Base-by-base conservation (phyloP, 2,888 invertebrate genomes). In the Carcina quercana region DNA sequence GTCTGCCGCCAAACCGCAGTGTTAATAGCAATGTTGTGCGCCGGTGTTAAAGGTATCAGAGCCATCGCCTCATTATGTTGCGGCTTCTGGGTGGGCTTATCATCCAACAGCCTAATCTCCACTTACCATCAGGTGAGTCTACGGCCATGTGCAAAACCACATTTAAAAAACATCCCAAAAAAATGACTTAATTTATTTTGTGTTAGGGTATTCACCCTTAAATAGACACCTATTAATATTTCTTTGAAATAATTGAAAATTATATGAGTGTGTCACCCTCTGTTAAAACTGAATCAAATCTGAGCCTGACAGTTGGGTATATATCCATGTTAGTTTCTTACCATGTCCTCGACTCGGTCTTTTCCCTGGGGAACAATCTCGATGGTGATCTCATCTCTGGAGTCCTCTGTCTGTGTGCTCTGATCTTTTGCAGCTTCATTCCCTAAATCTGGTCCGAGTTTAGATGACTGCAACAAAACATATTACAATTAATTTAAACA, bases 331-430 rank as follows among this genome's bases (percentile, higher is more conserved):
- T 15, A 5, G 15, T 3, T 13, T 5, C 3, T n/a, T 3, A 15
- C 3, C 13, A 27, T 7, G 17, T n/a, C 13, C 3, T 11, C 21
- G n/a, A 13, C 14, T n/a, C n/a, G n/a, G n/a, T n/a, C 20, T 21
- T 21, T 1, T 3, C 3, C 1, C 2, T 13, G 7, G 11, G 14
- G n/a, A n/a, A n/a, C n/a, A n/a, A n/a, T n/a, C n/a, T n/a, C 8
- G 5, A n/a, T 3, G 13, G 25, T 13, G 13, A 17, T 5, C 11
- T n/a, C n/a, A n/a, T n/a, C n/a, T n/a, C n/a, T n/a, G n/a, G n/a
- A 32, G 3, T 36, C 35, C 0, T 72, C 74, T 1, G 75, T 74
- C 40, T 75, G 75, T 0, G 73, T 69, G 32, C 53, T 46, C 26
- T 66, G 51, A 12, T 75, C 72, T 8, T 0, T 50, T 60, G 3